phyloP scores from a whole-genome alignment of 2,113 vertebrate genomes.

The Caranx ignobilis region DNA sequence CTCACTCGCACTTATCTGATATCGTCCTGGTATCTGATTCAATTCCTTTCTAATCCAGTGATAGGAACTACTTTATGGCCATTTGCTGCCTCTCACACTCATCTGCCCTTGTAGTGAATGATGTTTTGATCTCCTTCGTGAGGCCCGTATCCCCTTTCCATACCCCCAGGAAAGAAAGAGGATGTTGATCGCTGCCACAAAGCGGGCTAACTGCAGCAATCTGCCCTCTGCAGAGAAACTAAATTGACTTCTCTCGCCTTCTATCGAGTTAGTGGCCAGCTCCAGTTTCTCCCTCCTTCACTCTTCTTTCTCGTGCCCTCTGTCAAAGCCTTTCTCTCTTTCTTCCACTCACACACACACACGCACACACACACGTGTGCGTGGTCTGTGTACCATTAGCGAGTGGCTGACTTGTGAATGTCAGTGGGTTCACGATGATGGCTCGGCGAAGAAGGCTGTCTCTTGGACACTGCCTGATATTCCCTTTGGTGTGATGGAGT shows the following conservation, averaged over 20 bases:
- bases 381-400: slow-evolving; percentile 39
- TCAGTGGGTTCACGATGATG: slow-evolving; percentile 63
- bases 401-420: slow-evolving; percentile 64
- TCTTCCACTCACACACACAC: slow-evolving; percentile 5
- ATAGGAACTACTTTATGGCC: slow-evolving; percentile 67
- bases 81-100: slow-evolving; percentile 60
- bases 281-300: slow-evolving; percentile 76
- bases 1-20: slow-evolving; percentile 63
- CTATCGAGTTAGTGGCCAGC: slow-evolving; percentile 77
- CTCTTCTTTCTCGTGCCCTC: slow-evolving; percentile 64
- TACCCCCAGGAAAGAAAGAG: slow-evolving; percentile 52
- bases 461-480: slow-evolving; percentile 61
- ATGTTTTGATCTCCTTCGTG: slow-evolving; percentile 59
- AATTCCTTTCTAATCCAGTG: slow-evolving; percentile 58
- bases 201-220: slow-evolving; percentile 71
- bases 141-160: slow-evolving; percentile 50
- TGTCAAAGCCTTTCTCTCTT: slow-evolving; percentile 39
- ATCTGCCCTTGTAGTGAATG: slow-evolving; percentile 58
- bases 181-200: slow-evolving; percentile 62
- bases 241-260: slow-evolving; percentile 80
- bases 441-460: slow-evolving; percentile 55
- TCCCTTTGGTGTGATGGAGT: slow-evolving; percentile 66
- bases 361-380: slow-evolving; percentile 3
- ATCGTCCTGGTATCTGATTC: slow-evolving; percentile 52
- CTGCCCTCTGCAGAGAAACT: slow-evolving; percentile 77